These are phyloP conservation scores for Sesia apiformis DNA, from an alignment of 2,888 invertebrate genomes.

Conservation along the genomic window DNA sequence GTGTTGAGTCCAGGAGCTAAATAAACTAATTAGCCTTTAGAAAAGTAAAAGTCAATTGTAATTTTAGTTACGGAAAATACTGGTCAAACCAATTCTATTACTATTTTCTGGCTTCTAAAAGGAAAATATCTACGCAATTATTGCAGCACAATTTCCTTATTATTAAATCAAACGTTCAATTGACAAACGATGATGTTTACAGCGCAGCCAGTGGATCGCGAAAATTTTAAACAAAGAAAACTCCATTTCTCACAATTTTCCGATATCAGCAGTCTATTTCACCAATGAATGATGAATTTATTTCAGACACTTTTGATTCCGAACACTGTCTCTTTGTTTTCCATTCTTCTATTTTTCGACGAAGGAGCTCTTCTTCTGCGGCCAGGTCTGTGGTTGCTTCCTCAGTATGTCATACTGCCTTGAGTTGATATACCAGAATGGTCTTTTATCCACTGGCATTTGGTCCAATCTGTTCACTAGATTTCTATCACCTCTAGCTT, in stretches of 20 bases:
- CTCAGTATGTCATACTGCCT: conserved; percentile 74
- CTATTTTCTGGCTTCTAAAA: no score
- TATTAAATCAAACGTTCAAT: neutral
- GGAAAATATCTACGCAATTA: neutral
- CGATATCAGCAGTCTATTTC: neutral
- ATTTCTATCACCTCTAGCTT: conserved; percentile 73
- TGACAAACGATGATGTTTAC: neutral
- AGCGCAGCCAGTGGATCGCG: neutral
- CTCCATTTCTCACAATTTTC: neutral
- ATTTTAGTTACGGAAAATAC: no score
- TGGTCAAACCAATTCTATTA: no score
- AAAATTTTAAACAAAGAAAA: neutral
- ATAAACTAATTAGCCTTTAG: no score
- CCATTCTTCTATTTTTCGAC: neutral
- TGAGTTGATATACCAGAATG: conserved; percentile 81
- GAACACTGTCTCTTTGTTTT: neutral
- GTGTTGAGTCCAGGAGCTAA: no score
- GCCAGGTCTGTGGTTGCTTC: conserved; percentile 40
- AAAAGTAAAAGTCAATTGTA: no score
- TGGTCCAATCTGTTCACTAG: conserved; percentile 72
- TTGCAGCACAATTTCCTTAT: neutral
- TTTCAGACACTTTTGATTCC: neutral
- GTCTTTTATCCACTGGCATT: conserved; percentile 76
- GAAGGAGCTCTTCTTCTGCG: conserved; percentile 26
- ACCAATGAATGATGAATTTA: neutral